Conservation (phyloP, 1,140 invertebrate genomes). For the Ridgeia piscesae region DNA sequence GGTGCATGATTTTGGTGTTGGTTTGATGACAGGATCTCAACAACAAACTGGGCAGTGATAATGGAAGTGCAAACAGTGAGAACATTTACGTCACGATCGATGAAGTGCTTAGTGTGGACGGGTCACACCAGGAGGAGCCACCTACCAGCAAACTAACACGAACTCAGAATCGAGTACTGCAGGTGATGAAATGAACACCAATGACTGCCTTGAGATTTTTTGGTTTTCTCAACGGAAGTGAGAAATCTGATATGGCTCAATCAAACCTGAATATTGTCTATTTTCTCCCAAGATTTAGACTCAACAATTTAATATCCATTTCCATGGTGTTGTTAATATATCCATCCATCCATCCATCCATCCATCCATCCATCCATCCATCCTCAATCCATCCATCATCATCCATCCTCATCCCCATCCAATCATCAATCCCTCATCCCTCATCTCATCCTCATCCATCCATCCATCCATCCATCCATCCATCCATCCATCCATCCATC, state of each 20-base stretch:
- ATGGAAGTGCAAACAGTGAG: not conserved
- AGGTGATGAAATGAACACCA: constrained; percentile 7
- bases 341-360: too few species aligned
- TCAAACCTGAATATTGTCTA: too few species aligned
- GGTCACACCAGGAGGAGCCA: not conserved
- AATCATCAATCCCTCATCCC: too few species aligned
- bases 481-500: too few species aligned
- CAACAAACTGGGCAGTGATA: not conserved
- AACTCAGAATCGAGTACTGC: not conserved
- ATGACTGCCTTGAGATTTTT: constrained; percentile 62
- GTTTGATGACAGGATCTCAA: not conserved
- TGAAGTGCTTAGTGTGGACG: not conserved
- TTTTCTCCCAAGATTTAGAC: too few species aligned
- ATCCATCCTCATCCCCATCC: too few species aligned
- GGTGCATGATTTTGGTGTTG: not conserved
- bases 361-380: too few species aligned
- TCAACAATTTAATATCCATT: too few species aligned
- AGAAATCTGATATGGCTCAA: not conserved
- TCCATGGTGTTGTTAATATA: too few species aligned
- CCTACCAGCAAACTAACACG: not conserved
- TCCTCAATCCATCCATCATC: too few species aligned
- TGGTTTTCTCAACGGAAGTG: not conserved
- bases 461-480: too few species aligned
- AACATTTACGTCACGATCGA: constrained; percentile 21
- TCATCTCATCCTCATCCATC: too few species aligned